phyloP scores from a whole-genome alignment of 2,797 vertebrate species.

The Micrastur ruficollis region DNA sequence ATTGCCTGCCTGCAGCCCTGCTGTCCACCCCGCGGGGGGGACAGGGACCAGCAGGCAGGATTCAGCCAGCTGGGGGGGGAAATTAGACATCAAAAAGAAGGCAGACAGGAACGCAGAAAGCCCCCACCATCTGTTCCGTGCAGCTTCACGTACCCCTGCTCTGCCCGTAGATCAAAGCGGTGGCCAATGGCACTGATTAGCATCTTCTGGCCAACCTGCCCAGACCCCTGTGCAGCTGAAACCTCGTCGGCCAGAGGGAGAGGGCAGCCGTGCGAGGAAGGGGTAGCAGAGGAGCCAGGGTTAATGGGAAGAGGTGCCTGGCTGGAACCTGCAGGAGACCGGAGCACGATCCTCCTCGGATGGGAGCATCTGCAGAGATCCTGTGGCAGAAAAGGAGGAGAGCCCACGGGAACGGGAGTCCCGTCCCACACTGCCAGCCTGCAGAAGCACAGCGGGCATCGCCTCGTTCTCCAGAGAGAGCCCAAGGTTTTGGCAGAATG shows the following conservation, averaged over 20 bases:
- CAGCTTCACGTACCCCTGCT: neutral
- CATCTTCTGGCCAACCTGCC: neutral
- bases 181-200: neutral
- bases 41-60: neutral
- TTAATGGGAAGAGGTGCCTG: neutral
- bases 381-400: neutral
- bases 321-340: neutral
- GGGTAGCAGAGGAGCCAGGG: neutral
- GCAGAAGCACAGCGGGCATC: neutral
- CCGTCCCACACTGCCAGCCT: neutral
- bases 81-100: neutral
- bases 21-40: neutral
- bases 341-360: neutral
- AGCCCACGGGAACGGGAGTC: neutral
- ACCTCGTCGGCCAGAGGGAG: neutral
- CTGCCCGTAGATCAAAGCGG: neutral
- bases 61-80: fast-evolving
- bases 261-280: neutral
- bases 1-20: neutral
- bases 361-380: neutral
- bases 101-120: neutral
- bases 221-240: neutral
- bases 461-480: neutral
- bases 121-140: neutral
- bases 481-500: neutral